Percentiles rank a stretch among this genome's conserved stretches.
These are phyloP conservation scores for Gadus macrocephalus DNA, from an alignment of 2,113 vertebrate genomes.

Conservation along the genomic window DNA sequence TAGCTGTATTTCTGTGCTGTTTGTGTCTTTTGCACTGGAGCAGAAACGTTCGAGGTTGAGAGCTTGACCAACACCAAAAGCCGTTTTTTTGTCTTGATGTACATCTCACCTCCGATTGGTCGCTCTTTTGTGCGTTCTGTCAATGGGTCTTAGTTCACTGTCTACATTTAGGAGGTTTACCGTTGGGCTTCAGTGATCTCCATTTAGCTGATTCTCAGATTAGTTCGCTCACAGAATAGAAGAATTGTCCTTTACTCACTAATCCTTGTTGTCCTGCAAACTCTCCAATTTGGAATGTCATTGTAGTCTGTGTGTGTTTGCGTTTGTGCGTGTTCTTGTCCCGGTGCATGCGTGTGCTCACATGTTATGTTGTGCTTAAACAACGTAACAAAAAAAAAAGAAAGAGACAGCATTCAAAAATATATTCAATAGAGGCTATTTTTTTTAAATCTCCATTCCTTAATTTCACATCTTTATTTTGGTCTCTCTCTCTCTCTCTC, in stretches of 20 bases:
- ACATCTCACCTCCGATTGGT: neutral
- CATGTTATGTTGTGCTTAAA: neutral
- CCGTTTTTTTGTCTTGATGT: neutral
- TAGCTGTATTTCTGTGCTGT: neutral
- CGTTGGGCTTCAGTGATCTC: constrained; percentile 10
- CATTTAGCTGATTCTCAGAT: constrained; percentile 22
- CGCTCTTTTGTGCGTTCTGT: neutral
- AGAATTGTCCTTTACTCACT: constrained; percentile 16
- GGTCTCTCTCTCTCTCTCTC: neutral
- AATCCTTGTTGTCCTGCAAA: neutral
- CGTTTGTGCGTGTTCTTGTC: constrained; percentile 4
- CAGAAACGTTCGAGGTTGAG: constrained; percentile 7
- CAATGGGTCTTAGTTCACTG: neutral
- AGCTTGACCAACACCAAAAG: neutral
- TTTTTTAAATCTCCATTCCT: neutral
- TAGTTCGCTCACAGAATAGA: constrained; percentile 10
- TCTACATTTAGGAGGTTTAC: constrained; percentile 21
- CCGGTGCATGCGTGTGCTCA: neutral
- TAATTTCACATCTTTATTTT: neutral
- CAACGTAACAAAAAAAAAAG: too few relatives aligned
- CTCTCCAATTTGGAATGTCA: neutral
- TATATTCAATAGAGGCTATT: neutral
- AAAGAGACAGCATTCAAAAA: neutral
- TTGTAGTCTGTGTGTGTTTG: neutral
- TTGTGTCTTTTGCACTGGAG: neutral